Percentiles rank a stretch among this genome's conserved stretches.
Evolutionary conservation across 2,888 invertebrate species (phyloP).

Genomic region (Phytoseiulus persimilis): DNA sequence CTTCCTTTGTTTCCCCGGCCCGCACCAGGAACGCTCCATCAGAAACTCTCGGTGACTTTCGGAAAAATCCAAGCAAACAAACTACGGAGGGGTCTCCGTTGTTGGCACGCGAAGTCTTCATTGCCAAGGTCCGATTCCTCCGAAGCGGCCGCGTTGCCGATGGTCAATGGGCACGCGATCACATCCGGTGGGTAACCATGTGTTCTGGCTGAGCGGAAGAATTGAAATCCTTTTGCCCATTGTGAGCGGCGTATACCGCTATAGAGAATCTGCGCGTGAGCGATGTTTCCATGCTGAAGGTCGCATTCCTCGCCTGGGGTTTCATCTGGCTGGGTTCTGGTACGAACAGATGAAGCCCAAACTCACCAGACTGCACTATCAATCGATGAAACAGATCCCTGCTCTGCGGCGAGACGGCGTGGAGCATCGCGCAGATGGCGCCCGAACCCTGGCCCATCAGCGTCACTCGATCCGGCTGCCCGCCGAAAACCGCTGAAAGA

Average conservation of each 20-base stretch:
- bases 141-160: background rate
- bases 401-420: conserved; percentile 61
- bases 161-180: background rate
- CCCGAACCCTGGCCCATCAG: conserved; percentile 73
- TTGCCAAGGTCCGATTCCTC: background rate
- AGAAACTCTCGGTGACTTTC: background rate
- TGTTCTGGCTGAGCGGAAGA: background rate
- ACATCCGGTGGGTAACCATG: background rate
- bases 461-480: conserved; percentile 68
- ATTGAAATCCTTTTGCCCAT: too few species aligned
- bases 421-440: conserved; percentile 62
- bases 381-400: conserved; percentile 51
- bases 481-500: conserved; percentile 59
- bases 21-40: background rate
- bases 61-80: background rate
- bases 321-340: too few species aligned
- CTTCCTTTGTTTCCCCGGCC: background rate
- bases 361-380: conserved; percentile 49
- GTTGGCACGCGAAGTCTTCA: background rate
- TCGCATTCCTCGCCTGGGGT: too few species aligned
- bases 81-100: background rate
- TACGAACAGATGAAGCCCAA: background rate
- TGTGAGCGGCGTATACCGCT: background rate
- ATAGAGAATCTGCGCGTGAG: background rate
- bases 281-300: background rate